Evolutionary conservation across 2,797 vertebrate species (phyloP), one percentile per base, ranked within the genome.

Genomic region (Gymnothorax reevesii): DNA sequence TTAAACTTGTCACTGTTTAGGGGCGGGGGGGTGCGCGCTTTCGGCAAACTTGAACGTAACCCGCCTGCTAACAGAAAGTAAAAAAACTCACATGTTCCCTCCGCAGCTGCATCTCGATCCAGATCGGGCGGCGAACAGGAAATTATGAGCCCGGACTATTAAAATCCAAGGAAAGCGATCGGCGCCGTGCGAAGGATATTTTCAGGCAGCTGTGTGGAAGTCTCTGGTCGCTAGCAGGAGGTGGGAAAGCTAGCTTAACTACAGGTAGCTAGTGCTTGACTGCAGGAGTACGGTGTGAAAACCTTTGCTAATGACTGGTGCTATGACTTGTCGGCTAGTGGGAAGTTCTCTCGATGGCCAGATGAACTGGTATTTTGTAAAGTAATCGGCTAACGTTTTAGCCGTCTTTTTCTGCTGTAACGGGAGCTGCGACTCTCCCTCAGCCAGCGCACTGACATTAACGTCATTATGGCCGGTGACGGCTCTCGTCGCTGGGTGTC

Each of bases 41-140:
- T 71, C 57, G 83, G 57, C 60, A 87, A 87, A 87, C 86, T 87
- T 84, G 86, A 77, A 59, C 71, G 42, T 71, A 80, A 87, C 83
- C 54, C 57, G 83, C 54, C 27, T 33, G 62, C 55, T 71, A 66
- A 84, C 25, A 75, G 86, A 87, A 87, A 87, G 86, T 87, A 52
- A 87, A 87, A 86, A 77, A 42, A 84, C 71, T 79, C 86, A 87
- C 71, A 87, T 87, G 86, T 84, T 84, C 71, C 73, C 25, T 83
- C 57, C 49, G 79, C 33, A 57, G 80, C n/a, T 60, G 25, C 62
- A 57, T 79, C 52, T 27, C 25, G 60, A 83, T 52, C 83, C 59
- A 17, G 33, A 54, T 60, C 22, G 60, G 6, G 17, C 82, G 82
- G 55, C 15, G n/a, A 83, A 27, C 42, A 55, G 22, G 49, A 80